These are phyloP conservation scores for Cenopis cana DNA, from an alignment of 2,888 invertebrate genomes.

Conservation along the genomic window DNA sequence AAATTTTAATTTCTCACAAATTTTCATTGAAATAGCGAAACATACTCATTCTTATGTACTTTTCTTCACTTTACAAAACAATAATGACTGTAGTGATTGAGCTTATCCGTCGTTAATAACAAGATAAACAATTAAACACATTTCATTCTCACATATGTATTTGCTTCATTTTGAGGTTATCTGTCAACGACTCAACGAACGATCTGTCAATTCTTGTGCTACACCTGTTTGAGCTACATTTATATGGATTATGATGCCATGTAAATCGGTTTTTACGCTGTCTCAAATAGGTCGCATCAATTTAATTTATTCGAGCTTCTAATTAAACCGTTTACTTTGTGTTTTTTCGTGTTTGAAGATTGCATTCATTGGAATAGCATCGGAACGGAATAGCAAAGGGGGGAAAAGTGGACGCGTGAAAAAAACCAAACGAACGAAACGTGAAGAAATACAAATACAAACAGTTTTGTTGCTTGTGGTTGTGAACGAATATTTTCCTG, in stretches of 20 bases:
- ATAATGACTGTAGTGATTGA: neutral
- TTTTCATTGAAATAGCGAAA: constrained; percentile 12
- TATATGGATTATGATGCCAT: neutral
- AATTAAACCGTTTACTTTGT: constrained; percentile 14
- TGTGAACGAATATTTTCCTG: constrained; percentile 12
- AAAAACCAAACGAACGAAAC: constrained; percentile 12
- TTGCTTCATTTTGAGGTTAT: constrained; percentile 27
- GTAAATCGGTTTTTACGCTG: neutral
- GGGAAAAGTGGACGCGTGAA: neutral
- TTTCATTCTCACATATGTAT: constrained; percentile 19
- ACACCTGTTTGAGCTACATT: neutral
- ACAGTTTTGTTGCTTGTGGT: constrained; percentile 31
- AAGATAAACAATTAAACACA: constrained; percentile 38
- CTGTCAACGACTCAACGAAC: neutral
- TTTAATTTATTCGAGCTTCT: constrained; percentile 10
- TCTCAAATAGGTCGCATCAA: neutral
- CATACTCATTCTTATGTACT: constrained; percentile 54
- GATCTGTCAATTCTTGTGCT: neutral
- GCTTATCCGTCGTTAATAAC: neutral
- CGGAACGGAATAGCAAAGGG: too few species aligned
- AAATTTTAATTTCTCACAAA: neutral
- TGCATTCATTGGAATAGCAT: neutral
- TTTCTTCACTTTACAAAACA: neutral
- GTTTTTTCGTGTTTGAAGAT: neutral
- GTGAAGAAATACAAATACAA: constrained; percentile 31